Base-by-base conservation (phyloP, 2,113 vertebrate genomes). In the Brachyhypopomus gauderio region DNA sequence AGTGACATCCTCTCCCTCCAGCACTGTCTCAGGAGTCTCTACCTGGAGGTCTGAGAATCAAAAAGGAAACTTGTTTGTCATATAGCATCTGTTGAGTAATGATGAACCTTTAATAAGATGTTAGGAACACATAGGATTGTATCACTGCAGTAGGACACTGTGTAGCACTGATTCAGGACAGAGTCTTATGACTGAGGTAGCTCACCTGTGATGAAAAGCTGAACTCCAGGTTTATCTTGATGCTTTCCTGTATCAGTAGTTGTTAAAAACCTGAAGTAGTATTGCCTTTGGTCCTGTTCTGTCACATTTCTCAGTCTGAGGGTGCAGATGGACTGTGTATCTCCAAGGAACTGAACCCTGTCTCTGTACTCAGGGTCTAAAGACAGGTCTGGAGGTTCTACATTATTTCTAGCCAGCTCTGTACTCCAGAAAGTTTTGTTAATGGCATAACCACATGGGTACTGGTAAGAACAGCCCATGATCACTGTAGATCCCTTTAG, bases 261-360 rank as follows among this genome's bases (percentile, higher is more conserved):
- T 58, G 23, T 71, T 22, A 16, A 72, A 34, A 71, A 70, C 59
- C 48, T 48, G 67, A 34, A 79, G 67, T 72, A 48, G 67, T 79
- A 79, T 19, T 20, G 14, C 56, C 41, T 22, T 62, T 79, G 17
- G 27, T 79, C 67, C 23, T 67, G 22, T 79, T 72, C 55, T 72
- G 17, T 79, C 25, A 79, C 36, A 48, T 4, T 2, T 1, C 0
- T 79, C 55, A 79, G 60, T 30, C 14, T 79, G 36, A 79, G 25
- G 0, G 22, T 72, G 67, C 1, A 22, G 67, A 27, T 2, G 23
- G 69, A 58, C 58, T 58, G 9, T 27, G 59, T 5, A 27, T 14
- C 19, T 11, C 0, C 2, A 27, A 30, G 23, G 62, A 38, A 72
- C 55, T 71, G 36, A 72, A 62, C 16, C 25, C 36, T 48, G 58